A percentile compares a stretch with the other conserved stretches of the same genome.
These are phyloP conservation scores for Lepus townsendii DNA, from an alignment of 2,797 vertebrate genomes.

Conservation along the genomic window DNA sequence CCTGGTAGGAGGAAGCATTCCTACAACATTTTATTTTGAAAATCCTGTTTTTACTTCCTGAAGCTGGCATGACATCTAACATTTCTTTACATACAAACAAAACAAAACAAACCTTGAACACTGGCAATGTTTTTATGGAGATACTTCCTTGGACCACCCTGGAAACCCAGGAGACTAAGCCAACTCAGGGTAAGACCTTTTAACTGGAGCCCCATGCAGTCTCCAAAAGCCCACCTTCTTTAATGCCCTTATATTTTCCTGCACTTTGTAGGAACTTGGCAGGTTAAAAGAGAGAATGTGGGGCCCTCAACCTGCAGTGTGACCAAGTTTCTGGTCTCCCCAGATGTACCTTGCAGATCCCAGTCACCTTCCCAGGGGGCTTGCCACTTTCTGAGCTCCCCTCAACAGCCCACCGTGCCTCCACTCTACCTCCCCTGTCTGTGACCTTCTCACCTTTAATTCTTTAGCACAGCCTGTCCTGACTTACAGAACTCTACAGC, in stretches of 20 bases:
- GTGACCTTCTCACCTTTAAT: not conserved
- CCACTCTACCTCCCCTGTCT: not conserved
- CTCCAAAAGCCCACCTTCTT: not conserved
- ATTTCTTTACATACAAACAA: not conserved
- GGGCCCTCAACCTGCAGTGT: not conserved
- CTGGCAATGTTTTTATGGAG: slow-evolving; percentile 51
- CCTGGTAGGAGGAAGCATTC: slow-evolving; percentile 77
- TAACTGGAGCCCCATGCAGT: not conserved
- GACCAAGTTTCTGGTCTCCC: not conserved
- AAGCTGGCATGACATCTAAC: slow-evolving; percentile 23
- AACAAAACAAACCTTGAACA: not conserved
- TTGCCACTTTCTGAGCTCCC: not conserved
- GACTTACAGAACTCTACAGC: not conserved
- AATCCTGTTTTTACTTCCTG: slow-evolving; percentile 60
- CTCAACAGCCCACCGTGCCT: not conserved
- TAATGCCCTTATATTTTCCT: not conserved
- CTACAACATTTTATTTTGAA: slow-evolving; percentile 39
- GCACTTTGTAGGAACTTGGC: slow-evolving; percentile 7
- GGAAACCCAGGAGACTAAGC: slow-evolving; percentile 42
- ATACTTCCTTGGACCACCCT: slow-evolving; percentile 45
- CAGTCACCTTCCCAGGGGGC: not conserved
- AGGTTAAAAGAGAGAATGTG: not conserved
- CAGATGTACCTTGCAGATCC: not conserved
- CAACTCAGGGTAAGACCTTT: slow-evolving; percentile 55
- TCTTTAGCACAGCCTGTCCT: not conserved